These are phyloP conservation scores for Hyppa rectilinea DNA, from an alignment of 2,888 invertebrate species.

Conservation along the genomic window DNA sequence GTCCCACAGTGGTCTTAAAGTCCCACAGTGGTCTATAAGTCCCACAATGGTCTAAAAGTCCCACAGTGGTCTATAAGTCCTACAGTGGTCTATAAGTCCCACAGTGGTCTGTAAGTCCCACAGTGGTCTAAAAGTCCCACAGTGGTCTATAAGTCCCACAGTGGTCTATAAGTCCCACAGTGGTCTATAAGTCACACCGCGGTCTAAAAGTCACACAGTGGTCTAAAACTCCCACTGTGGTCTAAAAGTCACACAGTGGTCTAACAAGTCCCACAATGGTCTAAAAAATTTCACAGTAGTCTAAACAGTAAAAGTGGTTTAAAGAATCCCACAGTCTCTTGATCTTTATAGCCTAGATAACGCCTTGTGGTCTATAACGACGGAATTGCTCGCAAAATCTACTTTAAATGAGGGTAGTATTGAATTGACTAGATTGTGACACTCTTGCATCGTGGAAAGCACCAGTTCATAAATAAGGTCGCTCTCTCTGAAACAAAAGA, in stretches of 20 bases:
- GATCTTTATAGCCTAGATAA: constrained; percentile 70
- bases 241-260: background rate
- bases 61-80: too few species aligned
- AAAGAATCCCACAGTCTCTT: background rate
- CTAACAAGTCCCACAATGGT: too few species aligned
- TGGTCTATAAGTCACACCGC: background rate
- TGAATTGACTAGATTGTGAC: constrained; percentile 72
- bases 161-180: background rate
- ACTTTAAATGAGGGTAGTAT: constrained; percentile 75
- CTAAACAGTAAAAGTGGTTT: background rate
- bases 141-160: background rate
- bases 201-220: background rate
- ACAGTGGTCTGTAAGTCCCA: background rate
- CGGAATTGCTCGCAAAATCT: constrained; percentile 76
- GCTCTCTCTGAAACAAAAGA: constrained; percentile 72
- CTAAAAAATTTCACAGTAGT: background rate
- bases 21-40: too few species aligned
- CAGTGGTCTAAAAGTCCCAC: background rate
- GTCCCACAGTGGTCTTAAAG: too few species aligned
- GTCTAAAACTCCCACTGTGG: background rate
- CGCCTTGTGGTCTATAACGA: constrained; percentile 72
- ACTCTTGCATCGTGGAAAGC: constrained; percentile 71
- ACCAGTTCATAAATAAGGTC: constrained; percentile 73
- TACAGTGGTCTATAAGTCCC: background rate
- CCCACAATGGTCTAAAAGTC: background rate